Evolutionary conservation across 2,797 vertebrate genomes (phyloP), one percentile per base, ranked within the genome.

Genomic region (Ibycter americanus): DNA sequence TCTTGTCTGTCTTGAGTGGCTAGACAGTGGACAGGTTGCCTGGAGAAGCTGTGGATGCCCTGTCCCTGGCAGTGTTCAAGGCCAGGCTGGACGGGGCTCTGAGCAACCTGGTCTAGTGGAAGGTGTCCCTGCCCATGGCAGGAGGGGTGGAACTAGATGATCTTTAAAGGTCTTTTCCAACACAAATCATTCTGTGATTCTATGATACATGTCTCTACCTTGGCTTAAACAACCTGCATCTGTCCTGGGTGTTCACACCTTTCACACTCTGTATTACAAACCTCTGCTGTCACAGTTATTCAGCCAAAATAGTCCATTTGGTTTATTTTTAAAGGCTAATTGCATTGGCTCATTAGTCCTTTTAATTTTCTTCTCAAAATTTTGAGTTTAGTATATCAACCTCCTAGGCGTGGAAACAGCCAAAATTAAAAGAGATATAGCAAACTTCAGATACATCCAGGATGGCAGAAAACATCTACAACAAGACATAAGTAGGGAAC

Each of bases 181-280:
- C 16, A 7, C 42, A 44, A 44, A 44, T 16, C 42, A 44, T 44
- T 44, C 42, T 44, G 42, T 44, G 16, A 44, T 44, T 44, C 15
- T 44, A 44, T 44, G 42, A 44, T 44, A 44, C 17, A 44, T 44
- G 12, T 54, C 34, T 74, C 61, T 44, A 31, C 12, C 23, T 73
- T 31, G 6, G 8, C 16, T 31, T 66, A 34, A 72, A 36, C 23
- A 62, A 51, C 8, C 31, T 49, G 18, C 34, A 11, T 26, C n/a
- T 54, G 21, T 72, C 19, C 26, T 3, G 0, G 22, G 47, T 1
- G 0, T 59, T 62, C 62, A 46, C 21, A 23, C 22, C 15, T 79
- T 56, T 54, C 58, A 55, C 19, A 14, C 11, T 73, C 38, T 59
- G 38, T 0, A 0, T 63, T 46, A 63, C 27, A 56, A 44, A 27